Evolutionary conservation across 2,113 vertebrate genomes (phyloP).

Genomic region (Alaudala cheleensis): DNA sequence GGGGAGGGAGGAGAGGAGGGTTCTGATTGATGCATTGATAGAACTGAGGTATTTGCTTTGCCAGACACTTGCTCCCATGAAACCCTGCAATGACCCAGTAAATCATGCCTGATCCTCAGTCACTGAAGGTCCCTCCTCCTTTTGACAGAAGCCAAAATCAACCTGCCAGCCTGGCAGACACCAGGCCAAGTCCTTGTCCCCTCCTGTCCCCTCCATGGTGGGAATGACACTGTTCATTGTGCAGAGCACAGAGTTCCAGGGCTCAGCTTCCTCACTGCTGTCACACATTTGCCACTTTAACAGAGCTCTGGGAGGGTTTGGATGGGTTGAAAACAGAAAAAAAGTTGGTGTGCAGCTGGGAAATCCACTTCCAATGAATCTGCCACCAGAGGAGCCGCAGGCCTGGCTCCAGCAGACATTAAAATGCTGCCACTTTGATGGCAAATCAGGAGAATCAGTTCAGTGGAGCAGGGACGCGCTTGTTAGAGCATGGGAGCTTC

Average conservation of each 20-base stretch:
- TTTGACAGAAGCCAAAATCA: neutral
- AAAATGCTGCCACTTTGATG: neutral
- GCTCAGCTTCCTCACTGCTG: neutral
- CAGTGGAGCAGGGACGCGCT: neutral
- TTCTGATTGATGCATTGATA: neutral
- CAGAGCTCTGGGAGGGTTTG: neutral
- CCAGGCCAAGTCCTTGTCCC: neutral
- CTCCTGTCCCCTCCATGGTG: neutral
- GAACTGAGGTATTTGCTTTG: neutral
- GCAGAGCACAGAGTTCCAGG: neutral
- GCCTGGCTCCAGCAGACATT: neutral
- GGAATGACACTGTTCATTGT: fast-evolving
- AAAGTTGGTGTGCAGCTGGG: neutral
- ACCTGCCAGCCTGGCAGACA: neutral
- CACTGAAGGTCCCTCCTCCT: neutral
- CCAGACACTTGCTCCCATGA: neutral
- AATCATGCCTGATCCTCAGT: neutral
- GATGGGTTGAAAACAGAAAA: neutral
- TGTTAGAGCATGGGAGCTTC: neutral
- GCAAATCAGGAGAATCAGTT: neutral
- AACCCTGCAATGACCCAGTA: neutral
- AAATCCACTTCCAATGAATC: neutral
- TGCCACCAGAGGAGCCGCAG: neutral
- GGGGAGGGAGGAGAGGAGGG: neutral
- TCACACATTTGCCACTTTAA: neutral